These are phyloP conservation scores for Chloroclystis v-ata DNA, from an alignment of 2,888 invertebrate genomes.

Conservation along the genomic window DNA sequence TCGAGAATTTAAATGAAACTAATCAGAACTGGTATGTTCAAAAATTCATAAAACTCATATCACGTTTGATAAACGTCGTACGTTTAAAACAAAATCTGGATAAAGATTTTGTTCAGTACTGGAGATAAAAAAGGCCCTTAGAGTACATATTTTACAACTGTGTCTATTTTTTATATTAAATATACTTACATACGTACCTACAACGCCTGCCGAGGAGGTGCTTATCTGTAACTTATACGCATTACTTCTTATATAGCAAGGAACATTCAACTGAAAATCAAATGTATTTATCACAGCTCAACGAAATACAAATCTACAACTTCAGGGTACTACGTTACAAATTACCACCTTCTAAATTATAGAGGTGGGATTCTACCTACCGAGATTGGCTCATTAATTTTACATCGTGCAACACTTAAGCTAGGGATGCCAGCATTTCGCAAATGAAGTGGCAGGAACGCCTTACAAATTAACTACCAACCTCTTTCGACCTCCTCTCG, in stretches of 20 bases:
- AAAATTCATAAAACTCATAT: too few relatives aligned
- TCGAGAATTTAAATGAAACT: too few relatives aligned
- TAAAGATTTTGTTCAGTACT: too few relatives aligned
- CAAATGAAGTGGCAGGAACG: slow-evolving; percentile 71
- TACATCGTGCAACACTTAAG: slow-evolving; percentile 76
- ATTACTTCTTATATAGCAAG: neutral
- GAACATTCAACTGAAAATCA: neutral
- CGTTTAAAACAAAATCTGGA: too few relatives aligned
- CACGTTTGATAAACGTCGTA: too few relatives aligned
- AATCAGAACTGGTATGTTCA: too few relatives aligned
- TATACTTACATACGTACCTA: too few relatives aligned
- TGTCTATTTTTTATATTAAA: too few relatives aligned
- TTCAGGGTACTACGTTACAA: slow-evolving; percentile 41
- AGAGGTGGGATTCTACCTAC: slow-evolving; percentile 61
- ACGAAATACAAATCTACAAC: slow-evolving; percentile 32
- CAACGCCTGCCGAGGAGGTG: too few relatives aligned
- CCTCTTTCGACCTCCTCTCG: slow-evolving; percentile 13
- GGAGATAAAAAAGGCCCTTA: too few relatives aligned
- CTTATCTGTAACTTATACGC: neutral
- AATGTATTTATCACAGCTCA: neutral
- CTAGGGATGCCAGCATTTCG: slow-evolving; percentile 71
- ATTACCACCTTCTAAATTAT: slow-evolving; percentile 77
- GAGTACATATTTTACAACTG: too few relatives aligned
- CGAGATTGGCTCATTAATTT: slow-evolving; percentile 77
- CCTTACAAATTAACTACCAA: slow-evolving; percentile 36